Evolutionary conservation across 2,888 invertebrate genomes (phyloP).

Genomic region (Mamestra brassicae): DNA sequence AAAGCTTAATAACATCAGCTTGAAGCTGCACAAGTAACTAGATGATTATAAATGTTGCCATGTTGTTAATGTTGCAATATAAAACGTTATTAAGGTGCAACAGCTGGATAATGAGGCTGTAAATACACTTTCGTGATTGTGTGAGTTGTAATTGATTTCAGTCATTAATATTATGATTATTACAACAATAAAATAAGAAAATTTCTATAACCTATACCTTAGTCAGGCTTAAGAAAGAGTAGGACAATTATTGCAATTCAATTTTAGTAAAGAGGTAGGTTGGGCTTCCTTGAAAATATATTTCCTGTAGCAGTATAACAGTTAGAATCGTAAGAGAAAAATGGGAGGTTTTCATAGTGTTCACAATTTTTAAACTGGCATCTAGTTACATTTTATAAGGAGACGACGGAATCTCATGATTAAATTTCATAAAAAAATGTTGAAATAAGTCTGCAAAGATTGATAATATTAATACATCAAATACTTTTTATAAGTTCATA

Average conservation of each 20-base stretch:
- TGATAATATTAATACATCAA: slow-evolving; percentile 43
- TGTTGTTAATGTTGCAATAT: not conserved
- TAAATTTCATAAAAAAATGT: slow-evolving; percentile 14
- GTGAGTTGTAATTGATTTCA: slow-evolving; percentile 38
- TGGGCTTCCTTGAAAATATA: too few species aligned
- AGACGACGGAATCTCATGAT: not conserved
- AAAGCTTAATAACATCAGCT: not conserved
- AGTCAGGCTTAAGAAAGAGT: not conserved
- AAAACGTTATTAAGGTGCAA: slow-evolving; percentile 1
- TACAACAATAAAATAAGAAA: slow-evolving; percentile 6
- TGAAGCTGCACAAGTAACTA: not conserved
- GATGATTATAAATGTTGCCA: not conserved
- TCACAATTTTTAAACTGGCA: not conserved
- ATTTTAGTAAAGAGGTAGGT: not conserved
- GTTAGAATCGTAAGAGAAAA: not conserved
- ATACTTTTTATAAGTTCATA: not conserved
- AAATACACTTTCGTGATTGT: not conserved
- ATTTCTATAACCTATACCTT: not conserved
- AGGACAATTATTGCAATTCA: not conserved
- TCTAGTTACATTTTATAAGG: not conserved
- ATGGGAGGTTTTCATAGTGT: not conserved
- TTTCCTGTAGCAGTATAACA: not conserved
- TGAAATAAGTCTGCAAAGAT: slow-evolving; percentile 24
- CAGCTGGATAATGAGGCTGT: not conserved
- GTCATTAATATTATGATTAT: slow-evolving; percentile 6